Evolutionary conservation across 2,113 vertebrate genomes (phyloP), one percentile per base, ranked within the genome.

Genomic region (Indicator indicator): DNA sequence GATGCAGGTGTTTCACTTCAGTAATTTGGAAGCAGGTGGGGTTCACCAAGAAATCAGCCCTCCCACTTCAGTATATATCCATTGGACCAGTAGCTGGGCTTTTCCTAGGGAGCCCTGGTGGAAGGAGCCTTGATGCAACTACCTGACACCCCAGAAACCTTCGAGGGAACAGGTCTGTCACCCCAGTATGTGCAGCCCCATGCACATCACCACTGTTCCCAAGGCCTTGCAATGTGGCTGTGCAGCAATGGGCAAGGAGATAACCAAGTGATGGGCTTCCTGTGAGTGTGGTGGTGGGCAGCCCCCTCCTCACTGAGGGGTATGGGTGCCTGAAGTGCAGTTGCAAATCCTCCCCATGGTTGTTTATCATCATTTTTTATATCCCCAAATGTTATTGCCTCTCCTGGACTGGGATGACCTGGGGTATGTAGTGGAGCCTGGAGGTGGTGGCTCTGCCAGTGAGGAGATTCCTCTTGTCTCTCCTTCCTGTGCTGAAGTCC

Each of bases 71-170:
- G 8, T 86, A 71, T 94, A 79, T 95, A 42, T 24, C 54, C 21
- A n/a, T 30, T 13, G 30, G 24, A 11, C 2, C 12, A n/a, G 11
- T 1, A 0, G 5, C 3, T 1, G 1, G 3, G 0, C 3, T 62
- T 30, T 4, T 3, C 4, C 2, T 27, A 1, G 6, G 16, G 11
- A 52, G 7, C 3, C 23, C 6, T 30, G 7, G 38, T 16, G 59
- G 72, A 19, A 65, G 9, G 20, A 83, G 3, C 9, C 2, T 6
- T 7, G 2, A 2, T 6, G 4, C 38, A 93, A 9, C 7, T 63
- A 12, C 16, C 23, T 32, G 9, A 18, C 2, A 32, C 6, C 5
- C 20, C 12, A 30, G 40, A 76, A 74, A 4, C 7, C 5, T 16
- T 13, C 0, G 0, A 10, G 12, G n/a, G 36, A 59, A 33, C 13